Evolutionary conservation across 2,113 vertebrate genomes (phyloP).

Genomic region (Hemiprocne comata): DNA sequence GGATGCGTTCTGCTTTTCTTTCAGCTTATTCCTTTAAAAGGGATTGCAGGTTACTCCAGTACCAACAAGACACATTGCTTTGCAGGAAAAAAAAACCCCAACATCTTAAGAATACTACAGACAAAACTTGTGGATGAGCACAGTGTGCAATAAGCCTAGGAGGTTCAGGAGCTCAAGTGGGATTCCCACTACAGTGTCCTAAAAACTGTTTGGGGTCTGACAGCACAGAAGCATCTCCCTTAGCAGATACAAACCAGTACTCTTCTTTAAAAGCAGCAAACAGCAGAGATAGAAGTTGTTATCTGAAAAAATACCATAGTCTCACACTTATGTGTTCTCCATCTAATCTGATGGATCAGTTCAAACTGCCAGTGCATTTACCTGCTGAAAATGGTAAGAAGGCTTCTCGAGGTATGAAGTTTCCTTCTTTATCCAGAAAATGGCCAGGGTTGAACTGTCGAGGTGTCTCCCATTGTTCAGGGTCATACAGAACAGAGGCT

Average conservation of each 20-base stretch:
- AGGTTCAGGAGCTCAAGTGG: neutral
- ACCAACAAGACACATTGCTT: neutral
- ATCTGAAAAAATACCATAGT: neutral
- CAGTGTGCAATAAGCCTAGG: neutral
- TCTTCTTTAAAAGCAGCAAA: neutral
- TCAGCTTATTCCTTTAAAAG: neutral
- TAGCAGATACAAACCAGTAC: neutral
- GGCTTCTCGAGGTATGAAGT: slow-evolving; percentile 61
- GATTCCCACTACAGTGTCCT: neutral
- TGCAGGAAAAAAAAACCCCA: neutral
- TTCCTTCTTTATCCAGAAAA: slow-evolving; percentile 73
- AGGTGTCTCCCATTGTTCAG: slow-evolving; percentile 69
- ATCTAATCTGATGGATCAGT: neutral
- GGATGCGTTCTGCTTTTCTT: neutral
- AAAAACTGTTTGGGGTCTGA: neutral
- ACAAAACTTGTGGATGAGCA: neutral
- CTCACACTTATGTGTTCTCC: neutral
- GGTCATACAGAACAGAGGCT: slow-evolving; percentile 63
- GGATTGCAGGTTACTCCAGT: neutral
- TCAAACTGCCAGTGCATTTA: neutral
- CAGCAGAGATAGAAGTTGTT: neutral
- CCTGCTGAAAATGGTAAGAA: slow-evolving; percentile 75
- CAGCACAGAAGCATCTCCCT: neutral
- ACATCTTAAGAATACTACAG: neutral
- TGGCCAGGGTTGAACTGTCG: slow-evolving; percentile 62